Evolutionary conservation across 2,888 invertebrate genomes (phyloP).

Genomic region (Acrobasis suavella): DNA sequence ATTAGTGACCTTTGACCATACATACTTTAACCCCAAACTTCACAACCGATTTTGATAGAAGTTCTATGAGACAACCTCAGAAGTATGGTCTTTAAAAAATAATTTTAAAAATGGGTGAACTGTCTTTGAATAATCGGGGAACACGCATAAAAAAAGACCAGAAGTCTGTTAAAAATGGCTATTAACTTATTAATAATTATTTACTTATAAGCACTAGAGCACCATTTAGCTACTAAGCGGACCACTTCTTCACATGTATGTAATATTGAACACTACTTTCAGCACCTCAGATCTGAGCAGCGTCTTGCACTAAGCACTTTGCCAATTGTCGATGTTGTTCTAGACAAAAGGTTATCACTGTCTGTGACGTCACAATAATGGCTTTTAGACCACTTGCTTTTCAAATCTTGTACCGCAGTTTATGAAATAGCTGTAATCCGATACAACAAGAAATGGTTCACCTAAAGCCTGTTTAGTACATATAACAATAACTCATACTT

Average conservation of each 20-base stretch:
- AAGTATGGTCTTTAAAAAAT: too few species aligned
- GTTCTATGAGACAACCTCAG: too few species aligned
- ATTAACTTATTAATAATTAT: background rate
- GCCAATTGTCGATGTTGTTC: slow-evolving; percentile 5
- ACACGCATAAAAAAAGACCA: too few species aligned
- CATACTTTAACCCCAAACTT: too few species aligned
- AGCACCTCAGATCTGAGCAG: background rate
- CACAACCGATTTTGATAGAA: too few species aligned
- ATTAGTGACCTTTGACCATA: too few species aligned
- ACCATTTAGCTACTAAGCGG: background rate
- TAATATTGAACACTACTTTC: background rate
- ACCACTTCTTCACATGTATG: background rate
- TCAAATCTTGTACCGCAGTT: background rate
- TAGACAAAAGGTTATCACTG: background rate
- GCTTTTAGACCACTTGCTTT: slow-evolving; percentile 3
- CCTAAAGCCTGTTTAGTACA: too few species aligned
- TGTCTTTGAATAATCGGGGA: too few species aligned
- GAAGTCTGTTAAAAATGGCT: background rate
- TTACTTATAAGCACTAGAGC: background rate
- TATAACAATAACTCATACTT: too few species aligned
- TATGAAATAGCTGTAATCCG: background rate
- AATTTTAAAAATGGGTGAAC: too few species aligned
- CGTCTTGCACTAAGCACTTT: slow-evolving; percentile 8
- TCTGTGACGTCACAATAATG: slow-evolving; percentile 6
- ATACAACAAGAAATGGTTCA: background rate